phyloP scores from a whole-genome alignment of 2,888 invertebrate genomes.

The Cheilosia pagana region DNA sequence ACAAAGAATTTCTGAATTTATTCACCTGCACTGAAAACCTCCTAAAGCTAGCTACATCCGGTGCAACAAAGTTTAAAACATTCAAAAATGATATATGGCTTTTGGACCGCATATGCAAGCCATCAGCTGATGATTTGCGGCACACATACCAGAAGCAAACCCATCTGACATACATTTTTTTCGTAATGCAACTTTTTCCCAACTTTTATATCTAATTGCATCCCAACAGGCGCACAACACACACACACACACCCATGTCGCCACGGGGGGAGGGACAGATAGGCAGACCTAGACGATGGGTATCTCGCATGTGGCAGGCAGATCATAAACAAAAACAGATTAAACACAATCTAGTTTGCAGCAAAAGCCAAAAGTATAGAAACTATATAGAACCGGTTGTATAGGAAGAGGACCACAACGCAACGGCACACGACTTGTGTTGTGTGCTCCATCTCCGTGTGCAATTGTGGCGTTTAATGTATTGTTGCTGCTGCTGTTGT shows the following conservation, averaged over 20 bases:
- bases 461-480: neutral
- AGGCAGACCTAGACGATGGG: constrained; percentile 39
- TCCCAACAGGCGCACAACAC: constrained; percentile 37
- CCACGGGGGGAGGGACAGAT: neutral
- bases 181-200: constrained; percentile 24
- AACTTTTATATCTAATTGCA: constrained; percentile 67
- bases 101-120: constrained; percentile 19
- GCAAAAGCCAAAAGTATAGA: constrained; percentile 54
- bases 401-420: constrained; percentile 42
- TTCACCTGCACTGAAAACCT: neutral
- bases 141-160: neutral
- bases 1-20: no score
- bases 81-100: constrained; percentile 7
- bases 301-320: constrained; percentile 65
- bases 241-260: neutral
- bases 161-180: constrained; percentile 53
- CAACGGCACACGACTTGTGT: constrained; percentile 13
- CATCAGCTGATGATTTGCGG: constrained; percentile 52
- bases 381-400: constrained; percentile 47
- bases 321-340: constrained; percentile 74
- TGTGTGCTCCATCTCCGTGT: constrained; percentile 10
- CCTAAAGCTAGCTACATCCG: neutral
- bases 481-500: constrained; percentile 1
- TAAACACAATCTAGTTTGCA: constrained; percentile 68
- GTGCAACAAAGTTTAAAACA: neutral